Conservation (phyloP, 2,888 invertebrate species). For the Aleiodes leptofemur region DNA sequence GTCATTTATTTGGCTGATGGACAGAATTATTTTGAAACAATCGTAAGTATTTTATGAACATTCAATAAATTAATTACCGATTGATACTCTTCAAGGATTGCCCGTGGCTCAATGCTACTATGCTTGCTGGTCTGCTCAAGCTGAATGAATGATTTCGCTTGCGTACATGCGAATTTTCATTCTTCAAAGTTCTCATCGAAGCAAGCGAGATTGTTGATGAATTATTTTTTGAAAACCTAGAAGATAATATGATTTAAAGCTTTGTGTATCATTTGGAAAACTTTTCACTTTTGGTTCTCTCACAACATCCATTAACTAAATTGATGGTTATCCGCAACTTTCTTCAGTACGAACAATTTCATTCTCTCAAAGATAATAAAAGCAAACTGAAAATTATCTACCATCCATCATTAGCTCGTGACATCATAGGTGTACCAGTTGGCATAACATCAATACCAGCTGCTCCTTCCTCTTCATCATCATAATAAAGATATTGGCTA, state of each 20-base stretch:
- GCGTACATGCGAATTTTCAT: conserved; percentile 49
- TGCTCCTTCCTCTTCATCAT: conserved; percentile 79
- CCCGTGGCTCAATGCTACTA: conserved; percentile 51
- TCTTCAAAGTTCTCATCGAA: conserved; percentile 74
- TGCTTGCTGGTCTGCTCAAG: conserved; percentile 59
- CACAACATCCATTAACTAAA: too few species aligned
- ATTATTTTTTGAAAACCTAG: conserved; percentile 72
- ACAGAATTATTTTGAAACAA: conserved; percentile 8
- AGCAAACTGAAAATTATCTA: conserved; percentile 62
- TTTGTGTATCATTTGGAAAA: too few species aligned
- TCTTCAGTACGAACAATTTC: too few species aligned
- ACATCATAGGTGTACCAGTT: conserved; percentile 83
- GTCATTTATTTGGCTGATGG: conserved; percentile 55
- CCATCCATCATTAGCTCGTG: conserved; percentile 80
- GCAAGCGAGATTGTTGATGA: conserved; percentile 72
- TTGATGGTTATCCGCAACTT: too few species aligned
- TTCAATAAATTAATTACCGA: conserved; percentile 41
- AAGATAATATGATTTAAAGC: conserved; percentile 10
- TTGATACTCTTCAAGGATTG: conserved; percentile 49
- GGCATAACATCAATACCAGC: conserved; percentile 82
- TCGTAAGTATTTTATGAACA: not conserved
- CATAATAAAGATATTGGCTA: conserved; percentile 81
- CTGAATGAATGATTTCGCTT: conserved; percentile 56
- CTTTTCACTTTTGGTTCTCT: too few species aligned
- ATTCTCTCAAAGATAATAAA: too few species aligned